Evolutionary conservation across 2,888 invertebrate species (phyloP), one percentile per base, ranked within the genome.

Genomic region (Ptilodon capucinus): DNA sequence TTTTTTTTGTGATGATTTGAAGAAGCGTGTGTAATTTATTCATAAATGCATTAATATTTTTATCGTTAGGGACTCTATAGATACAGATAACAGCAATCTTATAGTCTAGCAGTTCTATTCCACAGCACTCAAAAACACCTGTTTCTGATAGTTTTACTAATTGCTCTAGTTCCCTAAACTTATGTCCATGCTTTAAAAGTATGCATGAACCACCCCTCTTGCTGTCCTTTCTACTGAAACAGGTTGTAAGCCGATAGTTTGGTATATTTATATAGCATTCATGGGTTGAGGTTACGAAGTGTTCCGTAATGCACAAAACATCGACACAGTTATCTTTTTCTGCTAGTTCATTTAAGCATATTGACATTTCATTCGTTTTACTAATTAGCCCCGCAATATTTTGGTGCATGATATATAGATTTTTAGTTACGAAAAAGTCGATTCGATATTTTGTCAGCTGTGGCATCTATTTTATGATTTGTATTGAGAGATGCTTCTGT

Each of bases 1-100:
- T 32, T 3, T 14, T 7, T 19, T 25, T 39, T 8, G 19, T 18
- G 32, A n/a, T 13, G 1, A 30, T 5, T 44, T 39, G n/a, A 6
- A 44, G 14, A 11, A 44, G 6, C 1, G 3, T 9, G 13, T 45
- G 18, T 18, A 45, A 30, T 2, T 35, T 35, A 4, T 45, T 35
- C 13, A 34, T 13, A 30, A 44, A 44, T 2, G 7, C 43, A 38
- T 44, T 54, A 38, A 41, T 11, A 13, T 32, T 23, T 5, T 13
- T 8, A 4, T 2, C 2, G 1, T n/a, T 30, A 30, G 30, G 30
- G 1, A n/a, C 2, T 5, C 30, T 30, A 5, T 30, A 30, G 2
- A 30, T 4, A 30, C 30, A 30, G 2, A 30, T 30, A 5, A 30
- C 13, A 13, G n/a, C n/a, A 4, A 30, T 2, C 2, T n/a, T 3